Evolutionary conservation across 2,888 invertebrate species (phyloP), one percentile per base, ranked within the genome.

Genomic region (Apotomis turbidana): DNA sequence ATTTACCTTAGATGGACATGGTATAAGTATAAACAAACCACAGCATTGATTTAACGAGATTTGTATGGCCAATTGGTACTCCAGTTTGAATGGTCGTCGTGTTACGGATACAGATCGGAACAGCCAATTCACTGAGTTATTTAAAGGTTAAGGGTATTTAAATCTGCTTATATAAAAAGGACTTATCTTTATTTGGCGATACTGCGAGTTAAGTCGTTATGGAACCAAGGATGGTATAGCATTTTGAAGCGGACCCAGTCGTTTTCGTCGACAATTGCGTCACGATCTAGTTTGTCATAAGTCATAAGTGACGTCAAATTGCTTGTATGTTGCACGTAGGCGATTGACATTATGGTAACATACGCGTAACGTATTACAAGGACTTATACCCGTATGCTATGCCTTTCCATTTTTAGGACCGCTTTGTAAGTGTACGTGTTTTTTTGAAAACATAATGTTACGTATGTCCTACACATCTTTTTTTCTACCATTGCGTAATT

Each of bases 261-360:
- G 66, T 66, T 70, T 64, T 72, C 52, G 59, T 64, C 57, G 68
- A 36, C 61, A 59, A 36, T 70, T 75, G 74, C 75, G 74, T 75
- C 75, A 75, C 63, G 58, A 58, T 59, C 62, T 52, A 68, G 68
- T 71, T 61, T 41, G 41, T 44, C 58, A 52, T 70, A 68, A 15
- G 67, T 58, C 67, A 59, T 59, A 68, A 58, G 59, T 75, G 75
- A 75, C 75, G 75, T 75, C 75, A 74, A 72, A 72, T 62, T 44
- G 57, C 41, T 12, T 27, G 61, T 41, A 58, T 61, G 10, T 49
- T 49, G 49, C 4, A 61, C 59, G 73, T 74, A 66, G 62, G 58
- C 60, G 71, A 73, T 58, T 75, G 74, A 62, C 71, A 67, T 74
- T 71, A 54, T 66, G 27, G 57, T 57, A 64, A 64, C 46, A 54